Evolutionary conservation across 2,113 vertebrate genomes (phyloP), one percentile per base, ranked within the genome.

Genomic region (Mus spicilegus): DNA sequence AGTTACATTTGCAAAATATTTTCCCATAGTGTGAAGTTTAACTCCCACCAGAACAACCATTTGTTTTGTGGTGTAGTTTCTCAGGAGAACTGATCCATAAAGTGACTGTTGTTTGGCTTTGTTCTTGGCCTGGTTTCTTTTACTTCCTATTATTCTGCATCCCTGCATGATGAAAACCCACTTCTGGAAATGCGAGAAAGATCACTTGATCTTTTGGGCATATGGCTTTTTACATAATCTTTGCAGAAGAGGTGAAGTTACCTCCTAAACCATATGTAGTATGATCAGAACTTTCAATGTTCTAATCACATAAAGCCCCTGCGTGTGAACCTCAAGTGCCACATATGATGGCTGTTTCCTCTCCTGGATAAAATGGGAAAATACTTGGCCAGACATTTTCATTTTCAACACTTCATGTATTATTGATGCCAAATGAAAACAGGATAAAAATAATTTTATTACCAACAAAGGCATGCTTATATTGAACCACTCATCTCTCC

Each of bases 381-480:
- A 22, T 70, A 75, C 69, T 76, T 65, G 49, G 39, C 22, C 28
- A 90, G 63, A 87, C 81, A 78, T 42, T 88, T 49, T 95, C 94
- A 46, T 80, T 61, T 84, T 51, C 12, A 63, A 65, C 17, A 87
- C 54, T 95, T 89, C 6, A 69, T 51, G 19, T 70, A 56, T 95
- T 93, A 89, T 75, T 76, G 22, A 87, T 90, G 14, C 1, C 78
- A 84, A 89, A 93, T 93, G 14, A 94, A 97, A 96, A 78, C 4
- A 80, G 7, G 65, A 87, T 94, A 91, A 91, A 95, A 88, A 90
- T 58, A 96, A 80, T 87, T 33, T 96, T 91, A 95, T 61, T 28
- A 76, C 22, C 39, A 82, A 91, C n/a, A 94, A 93, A 90, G 6
- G 7, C 51, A 56, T 58, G 63, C 63, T 77, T 78, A 46, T 4